Conservation (phyloP, 2,888 invertebrate genomes). For the Noctua fimbriata region DNA sequence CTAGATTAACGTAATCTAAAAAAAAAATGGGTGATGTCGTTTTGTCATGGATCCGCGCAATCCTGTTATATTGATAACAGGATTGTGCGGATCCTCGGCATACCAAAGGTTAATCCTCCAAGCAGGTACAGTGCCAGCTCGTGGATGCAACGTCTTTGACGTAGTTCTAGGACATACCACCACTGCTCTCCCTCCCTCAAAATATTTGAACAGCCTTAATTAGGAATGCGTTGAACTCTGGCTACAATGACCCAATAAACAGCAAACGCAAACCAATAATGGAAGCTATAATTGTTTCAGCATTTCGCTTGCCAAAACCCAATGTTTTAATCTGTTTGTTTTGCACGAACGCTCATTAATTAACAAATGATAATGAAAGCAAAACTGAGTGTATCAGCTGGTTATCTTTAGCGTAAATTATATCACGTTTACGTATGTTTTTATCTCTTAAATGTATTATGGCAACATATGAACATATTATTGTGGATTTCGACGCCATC, state of each 20-base stretch:
- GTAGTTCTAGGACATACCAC: not conserved
- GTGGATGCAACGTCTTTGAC: not conserved
- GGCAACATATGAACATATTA: not conserved
- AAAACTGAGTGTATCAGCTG: conserved; percentile 25
- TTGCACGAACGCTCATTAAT: conserved; percentile 37
- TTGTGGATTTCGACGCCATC: conserved; percentile 5
- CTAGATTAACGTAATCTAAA: too few relatives aligned
- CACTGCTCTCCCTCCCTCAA: not conserved
- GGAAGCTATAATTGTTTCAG: conserved; percentile 15
- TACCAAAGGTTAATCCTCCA: not conserved
- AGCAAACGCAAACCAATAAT: conserved; percentile 23
- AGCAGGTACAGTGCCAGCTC: not conserved
- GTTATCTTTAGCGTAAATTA: conserved; percentile 44
- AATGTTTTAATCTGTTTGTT: conserved; percentile 29
- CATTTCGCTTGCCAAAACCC: conserved; percentile 36
- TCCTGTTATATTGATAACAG: too few relatives aligned
- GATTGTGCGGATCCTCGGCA: too few relatives aligned
- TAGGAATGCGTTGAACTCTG: not conserved
- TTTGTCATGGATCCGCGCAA: too few relatives aligned
- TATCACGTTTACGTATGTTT: conserved; percentile 34
- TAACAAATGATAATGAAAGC: conserved; percentile 38
- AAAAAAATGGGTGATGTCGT: too few relatives aligned
- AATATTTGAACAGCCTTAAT: conserved; percentile 1
- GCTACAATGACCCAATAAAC: conserved; percentile 9
- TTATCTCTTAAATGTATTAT: conserved; percentile 26